Evolutionary conservation across 2,113 vertebrate genomes (phyloP), one percentile per base, ranked within the genome.

Genomic region (Panthera uncia): DNA sequence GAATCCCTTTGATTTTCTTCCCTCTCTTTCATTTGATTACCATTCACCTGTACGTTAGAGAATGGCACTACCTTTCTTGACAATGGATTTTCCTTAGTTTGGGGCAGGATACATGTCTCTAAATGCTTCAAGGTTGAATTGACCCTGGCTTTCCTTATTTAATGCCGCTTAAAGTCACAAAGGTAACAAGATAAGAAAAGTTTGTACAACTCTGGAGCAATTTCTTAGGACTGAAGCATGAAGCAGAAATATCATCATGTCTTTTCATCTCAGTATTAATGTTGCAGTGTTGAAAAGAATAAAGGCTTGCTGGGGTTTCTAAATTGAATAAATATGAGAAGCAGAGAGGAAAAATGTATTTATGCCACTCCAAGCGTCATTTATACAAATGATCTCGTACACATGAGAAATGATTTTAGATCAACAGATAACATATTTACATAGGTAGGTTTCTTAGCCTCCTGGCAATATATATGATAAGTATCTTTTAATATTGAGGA

Each of bases 381-480:
- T 98, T 96, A n/a, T 97, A 96, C 94, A 98, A 92, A 98, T 97
- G 92, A 82, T 96, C 79, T 94, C 12, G 1, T 48, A 63, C 80
- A 83, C 13, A 63, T 41, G 38, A 94, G 91, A 57, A 33, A 93
- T 68, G 3, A 41, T 94, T 98, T 98, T 96, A 97, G 89, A 97
- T 96, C 96, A 98, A 97, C 73, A 95, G 87, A 96, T 73, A 95
- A 89, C 96, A 90, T 97, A 97, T 96, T 98, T 98, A 97, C 97
- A 85, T 96, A 97, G 91, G 93, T 94, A 33, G 2, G 29, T 57
- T 97, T 98, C 23, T 97, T 94, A 97, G 93, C 61, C 27, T 96
- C 4, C 38, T 97, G 88, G 25, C 69, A 84, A 91, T 95, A 92
- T 95, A 83, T 31, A 57, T 98, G 95, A 98, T 97, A 98, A 98